Base-by-base conservation (phyloP, 2,888 invertebrate genomes). In the Resseliella maxima region DNA sequence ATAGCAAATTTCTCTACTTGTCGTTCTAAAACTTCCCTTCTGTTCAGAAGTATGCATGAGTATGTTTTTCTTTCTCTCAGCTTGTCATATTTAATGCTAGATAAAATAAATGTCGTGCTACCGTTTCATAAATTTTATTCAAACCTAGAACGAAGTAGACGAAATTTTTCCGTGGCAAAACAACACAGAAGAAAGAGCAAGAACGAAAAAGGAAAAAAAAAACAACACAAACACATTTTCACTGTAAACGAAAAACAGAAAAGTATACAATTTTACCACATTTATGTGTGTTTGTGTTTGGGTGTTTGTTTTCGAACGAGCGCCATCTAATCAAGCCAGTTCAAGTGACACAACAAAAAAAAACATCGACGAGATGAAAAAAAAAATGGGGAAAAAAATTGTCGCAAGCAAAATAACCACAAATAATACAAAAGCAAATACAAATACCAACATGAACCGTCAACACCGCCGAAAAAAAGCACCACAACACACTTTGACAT, bases 51-150 rank as follows among this genome's bases (percentile, higher is more conserved):
- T 50, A 24, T 64, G 24, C 24, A 24, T 59, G 50, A 12, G 50
- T 59, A 24, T 59, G 59, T 24, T 21, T 6, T 31, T 72, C 15
- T 72, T 36, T 36, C n/a, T 38, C 10, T 83, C 24, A 21, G 24
- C 41, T 83, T 38, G 83, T 83, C 38, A 83, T 38, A 38, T 83
- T 83, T 38, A 83, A 83, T 38, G 38, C 83, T 10, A 24, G 38
- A 38, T 83, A 38, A 38, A 83, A 83, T 83, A 38, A 83, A 83
- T 83, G 83, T 83, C 83, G 38, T 83, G 83, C 83, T n/a, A 83
- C 83, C 83, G 24, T 83, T 83, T 38, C 83, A 83, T 83, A 83
- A 83, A 83, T 83, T 83, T 83, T 38, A 83, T 83, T 83, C 83
- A 83, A 83, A 38, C 38, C 83, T 81, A 50, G 21, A 41, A 15